Evolutionary conservation across 1,140 invertebrate genomes (phyloP), one percentile per base, ranked within the genome.

Genomic region (Stratiolaelaps scimitus): DNA sequence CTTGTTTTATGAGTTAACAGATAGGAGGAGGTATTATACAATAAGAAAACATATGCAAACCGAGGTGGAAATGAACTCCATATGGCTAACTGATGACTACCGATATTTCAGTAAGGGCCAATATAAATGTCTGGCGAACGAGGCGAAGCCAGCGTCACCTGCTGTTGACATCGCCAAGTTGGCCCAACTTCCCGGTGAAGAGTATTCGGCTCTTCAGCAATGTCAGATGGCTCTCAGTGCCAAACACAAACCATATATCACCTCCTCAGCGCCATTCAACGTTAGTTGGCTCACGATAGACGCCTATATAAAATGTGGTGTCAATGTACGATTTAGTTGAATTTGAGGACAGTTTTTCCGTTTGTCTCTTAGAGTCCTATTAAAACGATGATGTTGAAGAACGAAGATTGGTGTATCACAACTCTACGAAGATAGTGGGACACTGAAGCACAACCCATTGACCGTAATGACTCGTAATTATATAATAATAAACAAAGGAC

Each of bases 151-250:
- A 4, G 23, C 60, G 1, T 43, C 48, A 17, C 30, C 64, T 19
- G 65, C 44, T 20, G 19, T 67, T 10, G 64, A 65, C 20, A 68
- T 68, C 30, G 34, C 46, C 17, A 66, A 65, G 17, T 23, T 64
- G 15, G 47, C 64, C 19, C 29, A 69, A 65, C 30, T 72, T 13
- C 72, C 72, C 17, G 72, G 72, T 19, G 65, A 73, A 60, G 66
- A 68, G 44, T 73, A 72, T 53, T 26, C 67, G 20, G 20, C 69
- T 1, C 67, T 68, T 47, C 46, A 70, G 17, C 72, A 73, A 47
- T 73, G 72, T 53, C 66, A 72, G 65, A 29, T 73, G 26, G 72
- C 72, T 10, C 56, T 73, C 1, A 71, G 72, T 13, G 19, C 67
- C 10, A 64, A 70, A 46, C 72, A 71, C 66, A 70, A 68, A 28